Base-by-base conservation (phyloP, 2,888 invertebrate genomes). In the Hypsopygia costalis region DNA sequence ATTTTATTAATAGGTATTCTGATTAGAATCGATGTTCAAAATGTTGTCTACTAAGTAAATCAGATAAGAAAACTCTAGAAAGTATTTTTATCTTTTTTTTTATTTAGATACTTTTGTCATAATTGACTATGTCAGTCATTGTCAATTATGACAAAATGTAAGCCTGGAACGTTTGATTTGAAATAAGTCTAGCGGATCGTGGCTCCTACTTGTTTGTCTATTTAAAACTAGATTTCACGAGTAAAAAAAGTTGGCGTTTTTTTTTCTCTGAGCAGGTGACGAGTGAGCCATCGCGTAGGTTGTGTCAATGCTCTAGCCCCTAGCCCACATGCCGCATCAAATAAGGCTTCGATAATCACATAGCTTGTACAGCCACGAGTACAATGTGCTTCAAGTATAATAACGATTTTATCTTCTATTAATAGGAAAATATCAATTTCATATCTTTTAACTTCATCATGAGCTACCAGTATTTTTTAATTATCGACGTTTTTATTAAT, bases 291-390 rank as follows among this genome's bases (percentile, higher is more conserved):
- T 55, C 74, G 82, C 69, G 87, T 88, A 81, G 86, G 85, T 70
- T 81, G 88, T 85, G 88, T 88, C 88, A 88, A 83, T 85, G 88
- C 77, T 86, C 88, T 81, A 82, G 75, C 78, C 70, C 69, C 69
- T 81, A 82, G 83, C 87, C 87, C 87, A 88, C 88, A 87, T 86
- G 86, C 80, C 82, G 69, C 67, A 72, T 68, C 81, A 79, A 82
- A 85, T 81, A 86, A 83, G 83, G 82, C 82, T 75, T 74, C 75
- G 69, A 75, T 86, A 83, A 86, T 87, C 79, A 81, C 77, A 78
- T 62, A 69, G 73, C 58, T 46, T 46, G 69, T 77, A 80, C 69
- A 66, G 68, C 50, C 71, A 62, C 55, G 64, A 52, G 46, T 52
- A 58, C 54, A 58, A 51, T 51, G 47, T 48, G 51, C 54, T 41